phyloP scores from a whole-genome alignment of 2,797 vertebrate genomes.

The Poecilia gillii region DNA sequence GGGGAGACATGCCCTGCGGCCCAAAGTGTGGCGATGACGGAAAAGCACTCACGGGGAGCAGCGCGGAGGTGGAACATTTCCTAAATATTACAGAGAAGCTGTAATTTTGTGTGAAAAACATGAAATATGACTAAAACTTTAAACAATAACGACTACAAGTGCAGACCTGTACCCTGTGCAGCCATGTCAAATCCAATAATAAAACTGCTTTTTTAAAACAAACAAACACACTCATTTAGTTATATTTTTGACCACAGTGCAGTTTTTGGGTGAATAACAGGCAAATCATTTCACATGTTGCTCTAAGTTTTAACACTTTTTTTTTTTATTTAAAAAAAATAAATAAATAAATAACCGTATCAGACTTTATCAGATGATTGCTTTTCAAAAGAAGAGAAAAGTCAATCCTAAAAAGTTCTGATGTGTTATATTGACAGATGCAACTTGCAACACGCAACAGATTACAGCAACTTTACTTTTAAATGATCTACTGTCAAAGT shows the following conservation, averaged over 20 bases:
- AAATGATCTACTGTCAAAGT: neutral
- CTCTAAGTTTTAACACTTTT: neutral
- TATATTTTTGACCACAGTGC: neutral
- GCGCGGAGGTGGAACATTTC: neutral
- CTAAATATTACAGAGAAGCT: neutral
- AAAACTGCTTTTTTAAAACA: neutral
- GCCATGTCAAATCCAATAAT: neutral
- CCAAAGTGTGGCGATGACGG: constrained; percentile 9
- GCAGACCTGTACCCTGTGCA: neutral
- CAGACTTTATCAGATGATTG: neutral
- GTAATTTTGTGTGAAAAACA: neutral
- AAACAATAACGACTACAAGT: neutral
- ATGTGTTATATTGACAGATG: neutral
- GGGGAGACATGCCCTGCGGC: constrained; percentile 63
- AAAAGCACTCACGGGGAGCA: neutral
- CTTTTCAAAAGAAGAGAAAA: neutral
- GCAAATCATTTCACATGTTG: neutral
- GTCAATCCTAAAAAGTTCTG: neutral
- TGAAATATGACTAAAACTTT: neutral
- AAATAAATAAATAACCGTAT: neutral
- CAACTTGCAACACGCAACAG: neutral
- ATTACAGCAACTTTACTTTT: neutral
- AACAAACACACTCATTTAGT: neutral
- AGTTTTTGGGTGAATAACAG: neutral
- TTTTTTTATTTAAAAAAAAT: neutral